Base-by-base conservation (phyloP, 2,888 invertebrate genomes). In the Diabrotica balteata region DNA sequence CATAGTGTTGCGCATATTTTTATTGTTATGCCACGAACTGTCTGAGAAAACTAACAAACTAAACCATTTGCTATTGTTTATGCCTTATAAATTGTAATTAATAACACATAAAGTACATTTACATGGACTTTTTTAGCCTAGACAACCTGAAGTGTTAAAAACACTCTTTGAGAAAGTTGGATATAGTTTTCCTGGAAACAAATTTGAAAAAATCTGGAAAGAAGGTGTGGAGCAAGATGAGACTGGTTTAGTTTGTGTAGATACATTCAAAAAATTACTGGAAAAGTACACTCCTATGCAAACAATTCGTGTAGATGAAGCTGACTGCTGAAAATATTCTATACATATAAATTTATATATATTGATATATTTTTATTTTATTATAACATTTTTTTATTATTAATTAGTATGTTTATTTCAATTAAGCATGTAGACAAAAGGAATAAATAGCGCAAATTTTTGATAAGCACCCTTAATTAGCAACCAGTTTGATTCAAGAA, bases 121-220 rank as follows among this genome's bases (percentile, higher is more conserved):
- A 32, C 32, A 32, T 32, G 32, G 32, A n/a, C 7, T 52, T 61
- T 46, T 78, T 68, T 63, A 83, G 83, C 82, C 83, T 5, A 73
- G 83, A 65, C 65, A 76, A 10, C 74, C 80, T 44, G 76, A 80
- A 67, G 74, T 77, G 11, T 75, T 89, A 0, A 83, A 81, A 74
- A 82, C 79, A 73, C 84, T 88, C n/a, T 88, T 88, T 76, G 86
- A 86, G 79, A 86, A 85, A 22, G 75, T 85, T 4, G 88, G 88
- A 2, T 86, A 87, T 73, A 78, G 81, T 63, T 85, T 88, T 67
- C 83, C 83, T 6, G 86, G 86, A 44, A 84, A 86, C 67, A 80
- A 78, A 42, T 89, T 89, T 75, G 80, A 85, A 50, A 77, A 79
- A 65, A 73, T 87, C 70, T 88, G 88, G 88, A 80, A 86, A 68